phyloP scores from a whole-genome alignment of 2,797 vertebrate genomes.

The Karalla daura region DNA sequence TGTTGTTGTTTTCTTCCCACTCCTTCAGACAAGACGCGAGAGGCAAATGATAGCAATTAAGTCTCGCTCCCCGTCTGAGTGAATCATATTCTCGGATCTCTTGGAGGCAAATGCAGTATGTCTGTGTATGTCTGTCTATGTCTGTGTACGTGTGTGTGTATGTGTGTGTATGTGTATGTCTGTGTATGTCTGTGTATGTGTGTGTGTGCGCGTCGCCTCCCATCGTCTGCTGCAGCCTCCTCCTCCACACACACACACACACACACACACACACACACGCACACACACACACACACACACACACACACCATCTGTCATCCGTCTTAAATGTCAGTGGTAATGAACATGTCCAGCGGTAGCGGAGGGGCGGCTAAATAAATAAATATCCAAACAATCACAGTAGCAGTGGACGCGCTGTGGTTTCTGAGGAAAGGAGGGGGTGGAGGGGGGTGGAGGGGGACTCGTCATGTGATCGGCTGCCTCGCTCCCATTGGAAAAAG shows the following conservation, averaged over 20 bases:
- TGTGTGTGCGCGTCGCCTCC: too few species aligned
- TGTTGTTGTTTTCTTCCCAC: too few species aligned
- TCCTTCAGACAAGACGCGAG: background rate
- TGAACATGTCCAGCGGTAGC: conserved; percentile 37
- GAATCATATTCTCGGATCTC: background rate
- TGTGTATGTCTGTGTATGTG: too few species aligned
- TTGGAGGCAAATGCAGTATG: conserved; percentile 12
- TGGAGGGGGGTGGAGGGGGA: conserved; percentile 20
- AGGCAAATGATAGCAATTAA: conserved; percentile 10
- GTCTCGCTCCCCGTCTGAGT: background rate
- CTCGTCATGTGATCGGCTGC: conserved; percentile 69
- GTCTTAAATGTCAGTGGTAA: conserved; percentile 62
- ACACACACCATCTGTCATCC: conserved; percentile 39
- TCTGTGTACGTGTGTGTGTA: too few species aligned
- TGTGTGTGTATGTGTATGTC: too few species aligned
- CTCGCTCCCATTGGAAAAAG: conserved; percentile 77
- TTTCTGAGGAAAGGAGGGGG: conserved; percentile 62
- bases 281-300: too few species aligned
- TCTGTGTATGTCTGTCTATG: too few species aligned
- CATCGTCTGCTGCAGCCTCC: conserved; percentile 6
- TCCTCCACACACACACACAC: too few species aligned
- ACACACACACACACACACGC: too few species aligned
- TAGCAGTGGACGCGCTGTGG: conserved; percentile 47
- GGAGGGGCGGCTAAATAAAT: conserved; percentile 38
- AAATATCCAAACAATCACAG: conserved; percentile 57